A percentile compares a stretch with the other conserved stretches of the same genome.
These are phyloP conservation scores for Geotrupes spiniger DNA, from an alignment of 2,888 invertebrate species.

Conservation along the genomic window DNA sequence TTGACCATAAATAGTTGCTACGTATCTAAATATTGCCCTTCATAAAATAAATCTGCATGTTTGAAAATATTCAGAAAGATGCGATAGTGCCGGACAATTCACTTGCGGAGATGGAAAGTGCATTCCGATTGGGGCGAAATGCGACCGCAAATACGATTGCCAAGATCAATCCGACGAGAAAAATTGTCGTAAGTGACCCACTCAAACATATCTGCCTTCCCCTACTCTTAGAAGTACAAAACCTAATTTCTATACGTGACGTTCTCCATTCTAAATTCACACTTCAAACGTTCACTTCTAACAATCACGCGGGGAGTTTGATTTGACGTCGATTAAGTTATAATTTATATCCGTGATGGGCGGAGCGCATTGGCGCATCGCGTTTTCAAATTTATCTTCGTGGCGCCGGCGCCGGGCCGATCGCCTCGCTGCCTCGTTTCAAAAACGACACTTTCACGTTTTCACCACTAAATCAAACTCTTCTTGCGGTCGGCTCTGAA, in stretches of 20 bases:
- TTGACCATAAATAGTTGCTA: conserved; percentile 5
- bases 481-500: too few relatives aligned
- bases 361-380: too few relatives aligned
- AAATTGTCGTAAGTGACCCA: conserved; percentile 68
- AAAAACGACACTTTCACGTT: too few relatives aligned
- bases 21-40: neutral
- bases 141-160: conserved; percentile 75
- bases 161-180: conserved; percentile 61
- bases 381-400: too few relatives aligned
- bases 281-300: neutral
- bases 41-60: conserved; percentile 14
- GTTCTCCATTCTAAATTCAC: neutral
- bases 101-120: conserved; percentile 73
- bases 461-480: too few relatives aligned
- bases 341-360: too few relatives aligned
- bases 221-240: conserved; percentile 5
- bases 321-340: too few relatives aligned
- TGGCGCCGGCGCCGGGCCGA: too few relatives aligned
- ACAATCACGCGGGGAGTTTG: too few relatives aligned
- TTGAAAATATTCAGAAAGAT: conserved; percentile 25
- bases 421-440: too few relatives aligned
- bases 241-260: neutral
- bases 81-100: conserved; percentile 50
- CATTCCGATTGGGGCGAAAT: conserved; percentile 65
- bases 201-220: conserved; percentile 2